Evolutionary conservation across 2,888 invertebrate species (phyloP).

Genomic region (Pocota personata): DNA sequence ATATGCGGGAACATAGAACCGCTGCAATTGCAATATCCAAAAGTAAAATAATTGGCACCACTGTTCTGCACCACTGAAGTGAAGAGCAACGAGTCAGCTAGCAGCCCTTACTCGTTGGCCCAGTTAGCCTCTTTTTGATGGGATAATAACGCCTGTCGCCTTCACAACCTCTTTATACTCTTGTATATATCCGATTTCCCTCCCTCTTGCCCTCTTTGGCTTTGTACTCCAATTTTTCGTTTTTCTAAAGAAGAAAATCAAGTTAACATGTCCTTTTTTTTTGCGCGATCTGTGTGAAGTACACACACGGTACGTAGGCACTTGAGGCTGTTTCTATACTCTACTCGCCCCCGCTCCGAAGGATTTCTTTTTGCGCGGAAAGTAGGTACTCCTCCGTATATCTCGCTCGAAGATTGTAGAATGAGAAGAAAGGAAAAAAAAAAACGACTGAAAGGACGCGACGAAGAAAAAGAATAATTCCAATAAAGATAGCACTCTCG

Average conservation of each 20-base stretch:
- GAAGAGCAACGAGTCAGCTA: neutral
- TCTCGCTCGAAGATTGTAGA: slow-evolving; percentile 7
- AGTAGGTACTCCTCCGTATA: neutral
- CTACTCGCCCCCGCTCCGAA: neutral
- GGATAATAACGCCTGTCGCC: slow-evolving; percentile 64
- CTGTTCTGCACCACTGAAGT: neutral
- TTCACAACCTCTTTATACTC: slow-evolving; percentile 54
- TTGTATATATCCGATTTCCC: slow-evolving; percentile 35
- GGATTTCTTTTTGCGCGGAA: slow-evolving; percentile 43
- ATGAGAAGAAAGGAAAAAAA: slow-evolving; percentile 1
- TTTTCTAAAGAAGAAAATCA: slow-evolving; percentile 48
- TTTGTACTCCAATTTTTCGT: slow-evolving; percentile 32
- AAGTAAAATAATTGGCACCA: too few relatives aligned
- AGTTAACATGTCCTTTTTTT: slow-evolving; percentile 59
- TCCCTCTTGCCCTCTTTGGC: slow-evolving; percentile 25
- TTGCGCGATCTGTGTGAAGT: slow-evolving; percentile 54
- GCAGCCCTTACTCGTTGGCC: slow-evolving; percentile 55
- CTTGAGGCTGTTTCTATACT: slow-evolving; percentile 52
- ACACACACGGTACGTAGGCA: slow-evolving; percentile 47
- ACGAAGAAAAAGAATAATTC: slow-evolving; percentile 57
- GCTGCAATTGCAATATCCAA: too few relatives aligned
- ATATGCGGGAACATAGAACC: too few relatives aligned
- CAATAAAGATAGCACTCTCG: slow-evolving; percentile 72
- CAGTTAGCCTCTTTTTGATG: slow-evolving; percentile 67
- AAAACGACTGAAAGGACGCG: slow-evolving; percentile 11